Percentiles rank a stretch among this genome's conserved stretches.
phyloP scores from a whole-genome alignment of 2,888 invertebrate species.

The Eretmocerus hayati region DNA sequence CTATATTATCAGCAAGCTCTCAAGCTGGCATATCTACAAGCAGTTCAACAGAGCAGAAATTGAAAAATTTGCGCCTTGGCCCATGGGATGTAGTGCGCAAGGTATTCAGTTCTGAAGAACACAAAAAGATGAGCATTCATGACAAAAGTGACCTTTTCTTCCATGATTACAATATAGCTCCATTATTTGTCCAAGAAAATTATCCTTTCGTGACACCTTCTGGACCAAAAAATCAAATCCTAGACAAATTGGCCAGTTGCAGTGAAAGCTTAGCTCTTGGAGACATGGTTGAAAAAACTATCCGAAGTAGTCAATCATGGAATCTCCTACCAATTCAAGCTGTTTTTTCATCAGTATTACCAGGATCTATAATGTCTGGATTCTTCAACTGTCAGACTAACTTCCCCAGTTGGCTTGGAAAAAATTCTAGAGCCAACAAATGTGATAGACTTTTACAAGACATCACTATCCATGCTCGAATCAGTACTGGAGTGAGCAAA shows the following conservation, averaged over 20 bases:
- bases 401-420: conserved; percentile 95
- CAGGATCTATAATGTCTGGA: conserved; percentile 80
- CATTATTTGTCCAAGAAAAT: conserved; percentile 97
- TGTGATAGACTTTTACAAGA: conserved; percentile 52
- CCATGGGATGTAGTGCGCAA: conserved; percentile 90
- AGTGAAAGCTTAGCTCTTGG: conserved; percentile 82
- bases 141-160: conserved; percentile 92
- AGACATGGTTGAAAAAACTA: conserved; percentile 75
- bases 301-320: conserved; percentile 80
- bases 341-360: conserved; percentile 83
- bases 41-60: conserved; percentile 42
- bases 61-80: conserved; percentile 80
- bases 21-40: background rate
- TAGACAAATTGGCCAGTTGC: conserved; percentile 67
- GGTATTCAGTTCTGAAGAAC: conserved; percentile 77
- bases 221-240: conserved; percentile 56
- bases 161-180: conserved; percentile 92
- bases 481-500: conserved; percentile 53
- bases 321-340: conserved; percentile 79
- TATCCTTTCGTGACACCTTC: conserved; percentile 77
- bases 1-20: conserved; percentile 60
- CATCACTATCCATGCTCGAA: conserved; percentile 37
- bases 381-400: conserved; percentile 70
- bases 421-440: conserved; percentile 81
- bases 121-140: conserved; percentile 66